Evolutionary conservation across 2,888 invertebrate genomes (phyloP).

Genomic region (Acrobasis repandana): DNA sequence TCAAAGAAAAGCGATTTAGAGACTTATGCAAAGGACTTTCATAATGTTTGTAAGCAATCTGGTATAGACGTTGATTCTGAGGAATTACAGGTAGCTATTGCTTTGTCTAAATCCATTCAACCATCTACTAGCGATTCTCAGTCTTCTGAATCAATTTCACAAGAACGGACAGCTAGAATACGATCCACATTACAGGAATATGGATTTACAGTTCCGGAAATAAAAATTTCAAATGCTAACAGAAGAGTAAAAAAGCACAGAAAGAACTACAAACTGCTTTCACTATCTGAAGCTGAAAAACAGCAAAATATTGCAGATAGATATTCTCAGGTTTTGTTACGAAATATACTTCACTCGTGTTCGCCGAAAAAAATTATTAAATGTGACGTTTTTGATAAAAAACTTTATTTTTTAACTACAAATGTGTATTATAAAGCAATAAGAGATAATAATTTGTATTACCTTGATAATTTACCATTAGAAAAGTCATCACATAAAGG

Average conservation of each 20-base stretch:
- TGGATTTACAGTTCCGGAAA: slow-evolving; percentile 80
- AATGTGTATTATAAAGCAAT: slow-evolving; percentile 52
- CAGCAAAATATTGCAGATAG: slow-evolving; percentile 57
- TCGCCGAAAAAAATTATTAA: not conserved
- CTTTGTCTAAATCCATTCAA: slow-evolving; percentile 84
- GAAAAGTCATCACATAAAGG: slow-evolving; percentile 65
- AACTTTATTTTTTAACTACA: slow-evolving; percentile 54
- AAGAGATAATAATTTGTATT: slow-evolving; percentile 62
- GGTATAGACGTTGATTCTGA: slow-evolving; percentile 84
- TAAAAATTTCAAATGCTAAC: slow-evolving; percentile 43
- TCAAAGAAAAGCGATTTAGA: slow-evolving; percentile 63
- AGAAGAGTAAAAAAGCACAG: slow-evolving; percentile 45
- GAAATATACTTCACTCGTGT: slow-evolving; percentile 36
- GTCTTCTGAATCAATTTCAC: slow-evolving; percentile 38
- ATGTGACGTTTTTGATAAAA: slow-evolving; percentile 26
- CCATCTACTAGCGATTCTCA: slow-evolving; percentile 28
- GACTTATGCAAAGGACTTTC: slow-evolving; percentile 66
- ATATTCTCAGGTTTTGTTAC: slow-evolving; percentile 62
- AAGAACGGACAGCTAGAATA: slow-evolving; percentile 62
- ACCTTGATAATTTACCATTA: slow-evolving; percentile 67
- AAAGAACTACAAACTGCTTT: slow-evolving; percentile 59
- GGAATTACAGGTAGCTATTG: slow-evolving; percentile 86
- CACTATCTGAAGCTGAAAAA: slow-evolving; percentile 52
- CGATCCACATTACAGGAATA: slow-evolving; percentile 83
- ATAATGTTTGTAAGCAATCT: slow-evolving; percentile 64